Conservation (phyloP, 2,113 vertebrate species). For the Macaca mulatta region DNA sequence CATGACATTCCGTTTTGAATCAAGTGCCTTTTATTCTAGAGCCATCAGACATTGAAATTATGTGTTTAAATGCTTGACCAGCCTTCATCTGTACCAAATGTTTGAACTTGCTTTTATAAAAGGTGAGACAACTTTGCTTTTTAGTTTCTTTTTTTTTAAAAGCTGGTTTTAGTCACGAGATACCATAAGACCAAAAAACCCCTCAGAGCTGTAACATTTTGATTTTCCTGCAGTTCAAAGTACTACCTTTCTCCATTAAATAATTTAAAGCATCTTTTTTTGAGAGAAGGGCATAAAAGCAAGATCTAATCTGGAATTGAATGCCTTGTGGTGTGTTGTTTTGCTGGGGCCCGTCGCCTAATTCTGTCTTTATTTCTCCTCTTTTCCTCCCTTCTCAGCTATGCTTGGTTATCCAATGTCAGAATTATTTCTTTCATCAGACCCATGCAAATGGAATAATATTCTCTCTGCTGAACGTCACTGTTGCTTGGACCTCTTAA, state of each 20-base stretch:
- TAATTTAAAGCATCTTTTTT: constrained; percentile 51
- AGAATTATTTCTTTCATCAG: neutral
- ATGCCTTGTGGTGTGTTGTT: neutral
- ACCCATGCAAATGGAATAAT: neutral
- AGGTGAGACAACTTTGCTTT: constrained; percentile 35
- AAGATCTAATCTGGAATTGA: neutral
- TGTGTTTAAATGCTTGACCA: constrained; percentile 31
- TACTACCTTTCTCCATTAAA: neutral
- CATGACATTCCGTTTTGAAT: constrained; percentile 38
- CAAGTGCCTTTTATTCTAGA: constrained; percentile 47
- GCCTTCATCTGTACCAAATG: constrained; percentile 47
- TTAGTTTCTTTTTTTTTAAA: neutral
- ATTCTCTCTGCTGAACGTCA: neutral
- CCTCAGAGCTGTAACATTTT: neutral
- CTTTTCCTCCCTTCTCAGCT: neutral
- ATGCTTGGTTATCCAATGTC: neutral
- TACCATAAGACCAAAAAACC: neutral
- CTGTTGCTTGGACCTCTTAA: constrained; percentile 15
- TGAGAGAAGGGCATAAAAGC: neutral
- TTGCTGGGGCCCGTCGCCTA: neutral
- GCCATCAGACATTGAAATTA: constrained; percentile 35
- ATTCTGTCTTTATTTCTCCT: neutral
- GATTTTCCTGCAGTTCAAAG: constrained; percentile 48
- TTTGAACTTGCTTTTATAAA: constrained; percentile 25
- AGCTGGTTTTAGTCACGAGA: constrained; percentile 54